Evolutionary conservation across 1,140 invertebrate species (phyloP).

Genomic region (Rhagoletis zephyria): DNA sequence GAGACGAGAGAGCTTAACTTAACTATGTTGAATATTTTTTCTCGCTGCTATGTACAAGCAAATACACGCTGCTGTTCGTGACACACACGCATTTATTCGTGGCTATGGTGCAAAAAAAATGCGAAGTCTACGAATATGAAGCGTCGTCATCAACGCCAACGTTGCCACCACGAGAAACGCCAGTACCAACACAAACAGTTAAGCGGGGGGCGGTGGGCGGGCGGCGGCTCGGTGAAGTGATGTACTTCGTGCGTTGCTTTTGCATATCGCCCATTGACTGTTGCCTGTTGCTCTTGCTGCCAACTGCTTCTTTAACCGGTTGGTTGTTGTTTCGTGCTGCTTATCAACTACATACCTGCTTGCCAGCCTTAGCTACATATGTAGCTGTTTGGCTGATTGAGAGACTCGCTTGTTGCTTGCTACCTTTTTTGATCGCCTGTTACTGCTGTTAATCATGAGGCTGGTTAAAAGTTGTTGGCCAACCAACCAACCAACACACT

Average conservation of each 20-base stretch:
- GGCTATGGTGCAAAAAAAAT: background rate
- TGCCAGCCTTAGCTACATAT: background rate
- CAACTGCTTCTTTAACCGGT: background rate
- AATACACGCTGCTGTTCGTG: background rate
- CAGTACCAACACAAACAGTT: no score
- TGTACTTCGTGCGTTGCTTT: background rate
- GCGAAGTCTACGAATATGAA: background rate
- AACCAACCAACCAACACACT: no score
- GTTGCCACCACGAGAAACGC: background rate
- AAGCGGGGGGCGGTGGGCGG: background rate
- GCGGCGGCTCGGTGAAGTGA: background rate
- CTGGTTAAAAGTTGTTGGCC: conserved; percentile 34
- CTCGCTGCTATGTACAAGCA: background rate
- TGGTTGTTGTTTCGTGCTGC: background rate
- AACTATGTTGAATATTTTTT: background rate
- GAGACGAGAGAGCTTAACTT: conserved; percentile 1
- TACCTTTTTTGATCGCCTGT: conserved; percentile 30
- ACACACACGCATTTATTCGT: background rate
- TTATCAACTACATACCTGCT: background rate
- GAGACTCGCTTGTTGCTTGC: background rate
- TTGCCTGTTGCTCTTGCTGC: background rate
- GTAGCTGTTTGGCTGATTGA: background rate
- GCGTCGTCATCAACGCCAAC: conserved; percentile 23
- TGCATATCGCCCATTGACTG: background rate
- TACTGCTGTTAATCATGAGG: conserved; percentile 29